A percentile compares a stretch with the other conserved stretches of the same genome.
phyloP scores from a whole-genome alignment of 2,797 vertebrate species.

The Sebastes ruberrimus region DNA sequence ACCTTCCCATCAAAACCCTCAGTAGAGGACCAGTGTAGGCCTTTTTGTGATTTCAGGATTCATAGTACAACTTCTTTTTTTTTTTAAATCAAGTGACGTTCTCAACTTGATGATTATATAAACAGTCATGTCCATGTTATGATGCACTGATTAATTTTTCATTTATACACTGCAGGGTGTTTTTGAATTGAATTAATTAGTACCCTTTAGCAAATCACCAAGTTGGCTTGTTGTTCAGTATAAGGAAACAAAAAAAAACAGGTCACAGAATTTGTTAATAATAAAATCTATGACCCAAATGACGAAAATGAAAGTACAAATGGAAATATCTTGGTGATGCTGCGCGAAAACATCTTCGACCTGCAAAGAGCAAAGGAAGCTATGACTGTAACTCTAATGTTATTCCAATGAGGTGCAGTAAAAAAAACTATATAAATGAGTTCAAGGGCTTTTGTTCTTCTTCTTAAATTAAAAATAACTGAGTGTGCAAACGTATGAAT shows the following conservation, averaged over 20 bases:
- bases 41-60: background rate
- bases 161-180: conserved; percentile 8
- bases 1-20: background rate
- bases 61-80: background rate
- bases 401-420: background rate
- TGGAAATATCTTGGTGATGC: background rate
- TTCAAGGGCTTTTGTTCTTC: too few species aligned
- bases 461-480: background rate
- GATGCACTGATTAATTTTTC: conserved; percentile 3
- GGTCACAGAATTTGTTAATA: background rate
- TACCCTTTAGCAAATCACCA: background rate
- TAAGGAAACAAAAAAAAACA: conserved; percentile 6
- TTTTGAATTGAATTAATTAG: conserved; percentile 15
- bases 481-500: background rate
- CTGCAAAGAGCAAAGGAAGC: background rate
- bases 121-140: background rate
- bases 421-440: background rate
- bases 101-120: background rate
- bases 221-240: background rate
- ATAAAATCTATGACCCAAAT: background rate
- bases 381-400: background rate
- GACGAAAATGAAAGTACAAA: background rate
- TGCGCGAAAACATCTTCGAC: background rate
- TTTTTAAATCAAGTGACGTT: background rate
- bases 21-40: background rate